phyloP scores from a whole-genome alignment of 2,797 vertebrate genomes.

The Galago senegalensis region DNA sequence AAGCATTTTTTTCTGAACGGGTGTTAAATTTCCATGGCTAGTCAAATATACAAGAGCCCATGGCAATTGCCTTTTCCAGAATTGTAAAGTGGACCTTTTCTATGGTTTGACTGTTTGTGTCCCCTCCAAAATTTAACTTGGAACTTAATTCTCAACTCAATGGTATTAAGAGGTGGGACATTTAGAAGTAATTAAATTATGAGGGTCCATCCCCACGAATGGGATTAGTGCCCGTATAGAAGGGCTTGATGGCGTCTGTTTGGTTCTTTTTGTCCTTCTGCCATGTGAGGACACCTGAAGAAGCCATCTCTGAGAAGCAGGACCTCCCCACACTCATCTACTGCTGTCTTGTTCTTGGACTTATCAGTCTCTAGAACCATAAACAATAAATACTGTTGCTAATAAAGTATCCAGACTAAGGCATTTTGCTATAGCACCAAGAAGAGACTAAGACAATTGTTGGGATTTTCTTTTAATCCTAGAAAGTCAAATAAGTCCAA shows the following conservation, averaged over 20 bases:
- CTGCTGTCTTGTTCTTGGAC: neutral
- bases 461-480: neutral
- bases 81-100: neutral
- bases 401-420: neutral
- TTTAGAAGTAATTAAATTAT: neutral
- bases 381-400: neutral
- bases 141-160: neutral
- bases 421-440: neutral
- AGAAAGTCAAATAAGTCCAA: neutral
- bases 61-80: neutral
- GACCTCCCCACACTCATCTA: neutral
- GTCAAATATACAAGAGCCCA: neutral
- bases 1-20: constrained; percentile 13
- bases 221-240: neutral
- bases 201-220: neutral
- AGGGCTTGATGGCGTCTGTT: neutral
- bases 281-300: neutral
- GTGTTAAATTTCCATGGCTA: neutral
- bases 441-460: neutral
- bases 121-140: neutral
- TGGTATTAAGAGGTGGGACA: neutral
- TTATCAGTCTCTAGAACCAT: neutral
- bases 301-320: neutral
- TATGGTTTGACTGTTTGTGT: neutral
- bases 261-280: neutral